phyloP scores from a whole-genome alignment of 2,888 invertebrate species.

The Venustoraphidia nigricollis region DNA sequence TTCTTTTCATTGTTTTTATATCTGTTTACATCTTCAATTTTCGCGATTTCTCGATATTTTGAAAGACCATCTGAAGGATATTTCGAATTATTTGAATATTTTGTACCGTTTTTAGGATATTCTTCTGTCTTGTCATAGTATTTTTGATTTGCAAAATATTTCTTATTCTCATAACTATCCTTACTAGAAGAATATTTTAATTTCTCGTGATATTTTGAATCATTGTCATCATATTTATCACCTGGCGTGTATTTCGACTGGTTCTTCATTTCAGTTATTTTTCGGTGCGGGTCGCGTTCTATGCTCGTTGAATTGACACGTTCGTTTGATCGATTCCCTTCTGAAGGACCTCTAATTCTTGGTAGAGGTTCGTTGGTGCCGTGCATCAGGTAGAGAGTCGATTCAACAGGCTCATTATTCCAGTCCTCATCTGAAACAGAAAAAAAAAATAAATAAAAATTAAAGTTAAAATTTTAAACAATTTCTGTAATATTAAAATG shows the following conservation, averaged over 20 bases:
- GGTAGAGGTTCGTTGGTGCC: constrained; percentile 35
- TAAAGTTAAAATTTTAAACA: background rate
- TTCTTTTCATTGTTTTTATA: constrained; percentile 12
- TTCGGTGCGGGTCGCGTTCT: background rate
- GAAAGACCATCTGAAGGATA: background rate
- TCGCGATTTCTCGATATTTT: background rate
- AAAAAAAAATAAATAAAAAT: constrained; percentile 21
- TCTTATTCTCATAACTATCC: constrained; percentile 1
- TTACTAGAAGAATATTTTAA: constrained; percentile 1
- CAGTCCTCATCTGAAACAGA: constrained; percentile 67
- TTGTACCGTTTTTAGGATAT: background rate
- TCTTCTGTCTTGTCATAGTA: background rate
- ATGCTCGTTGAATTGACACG: constrained; percentile 13
- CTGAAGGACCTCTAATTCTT: constrained; percentile 24
- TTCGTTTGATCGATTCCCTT: constrained; percentile 20
- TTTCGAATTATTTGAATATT: background rate
- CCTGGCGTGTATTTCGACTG: constrained; percentile 3
- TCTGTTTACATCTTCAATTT: constrained; percentile 8
- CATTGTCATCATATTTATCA: constrained; percentile 3
- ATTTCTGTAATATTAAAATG: too few relatives aligned
- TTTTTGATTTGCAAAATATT: constrained; percentile 3
- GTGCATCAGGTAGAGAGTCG: constrained; percentile 42
- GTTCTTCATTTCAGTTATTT: constrained; percentile 2
- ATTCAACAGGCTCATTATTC: constrained; percentile 44
- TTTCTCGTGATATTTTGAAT: constrained; percentile 5